Percentiles rank a stretch among this genome's conserved stretches.
Evolutionary conservation across 2,888 invertebrate species (phyloP).

Genomic region (Tenthredo notha): DNA sequence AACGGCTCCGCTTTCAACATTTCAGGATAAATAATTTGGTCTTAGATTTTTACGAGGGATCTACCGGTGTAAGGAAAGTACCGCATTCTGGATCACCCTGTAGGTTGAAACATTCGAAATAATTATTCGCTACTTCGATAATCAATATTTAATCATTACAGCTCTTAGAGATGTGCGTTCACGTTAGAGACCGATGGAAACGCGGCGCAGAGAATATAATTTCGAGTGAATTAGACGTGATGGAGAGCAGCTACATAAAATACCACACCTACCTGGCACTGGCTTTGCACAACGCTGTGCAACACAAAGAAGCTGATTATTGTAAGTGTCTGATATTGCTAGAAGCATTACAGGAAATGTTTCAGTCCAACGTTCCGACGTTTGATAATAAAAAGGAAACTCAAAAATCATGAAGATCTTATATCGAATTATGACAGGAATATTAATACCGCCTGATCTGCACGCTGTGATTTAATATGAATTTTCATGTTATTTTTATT

Average conservation of each 20-base stretch:
- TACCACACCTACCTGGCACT: conserved; percentile 75
- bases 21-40: too few species aligned
- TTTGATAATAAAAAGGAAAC: background rate
- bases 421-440: background rate
- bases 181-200: conserved; percentile 72
- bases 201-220: conserved; percentile 67
- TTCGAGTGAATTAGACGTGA: conserved; percentile 65
- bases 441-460: background rate
- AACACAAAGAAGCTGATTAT: conserved; percentile 74
- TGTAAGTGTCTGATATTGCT: conserved; percentile 70
- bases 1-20: too few species aligned
- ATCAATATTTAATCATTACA: conserved; percentile 56
- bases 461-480: background rate
- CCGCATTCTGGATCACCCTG: too few species aligned
- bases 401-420: background rate
- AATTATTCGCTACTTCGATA: too few species aligned
- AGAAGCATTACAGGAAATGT: conserved; percentile 59
- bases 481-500: background rate
- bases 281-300: conserved; percentile 74
- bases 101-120: too few species aligned
- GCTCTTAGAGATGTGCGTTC: conserved; percentile 74
- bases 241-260: conserved; percentile 74
- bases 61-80: too few species aligned
- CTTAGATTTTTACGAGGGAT: too few species aligned
- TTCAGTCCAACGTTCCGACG: conserved; percentile 58